Percentiles rank a stretch among this genome's conserved stretches.
These are phyloP conservation scores for Strigamia maritima DNA, from an alignment of 2,888 invertebrate species.

Conservation along the genomic window DNA sequence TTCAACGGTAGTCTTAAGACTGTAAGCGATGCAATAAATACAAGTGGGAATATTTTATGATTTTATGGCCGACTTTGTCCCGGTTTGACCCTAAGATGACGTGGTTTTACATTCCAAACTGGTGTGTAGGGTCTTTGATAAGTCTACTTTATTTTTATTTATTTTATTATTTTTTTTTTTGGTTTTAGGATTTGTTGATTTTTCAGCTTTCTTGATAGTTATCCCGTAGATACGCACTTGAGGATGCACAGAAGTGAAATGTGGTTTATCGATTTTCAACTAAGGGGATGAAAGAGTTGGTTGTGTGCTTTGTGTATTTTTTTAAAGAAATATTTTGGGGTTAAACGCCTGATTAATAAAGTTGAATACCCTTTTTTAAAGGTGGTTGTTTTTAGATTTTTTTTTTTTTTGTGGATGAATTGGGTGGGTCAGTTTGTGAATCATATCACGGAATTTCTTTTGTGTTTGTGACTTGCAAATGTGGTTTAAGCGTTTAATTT, in stretches of 20 bases:
- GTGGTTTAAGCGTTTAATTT: background rate
- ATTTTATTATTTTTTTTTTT: background rate
- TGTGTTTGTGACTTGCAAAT: background rate
- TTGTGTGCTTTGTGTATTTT: background rate
- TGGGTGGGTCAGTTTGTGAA: background rate
- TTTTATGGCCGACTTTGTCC: constrained; percentile 16
- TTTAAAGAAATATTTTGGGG: background rate
- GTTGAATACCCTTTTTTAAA: background rate
- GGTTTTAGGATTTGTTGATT: background rate
- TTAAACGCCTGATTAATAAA: constrained; percentile 10
- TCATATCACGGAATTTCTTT: constrained; percentile 1
- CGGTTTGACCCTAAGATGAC: constrained; percentile 5
- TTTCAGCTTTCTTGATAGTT: background rate
- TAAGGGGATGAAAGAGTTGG: background rate
- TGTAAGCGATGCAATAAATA: background rate
- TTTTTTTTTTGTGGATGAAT: background rate
- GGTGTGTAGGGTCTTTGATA: constrained; percentile 1
- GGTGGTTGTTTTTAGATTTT: background rate
- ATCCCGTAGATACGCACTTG: background rate
- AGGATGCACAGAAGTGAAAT: background rate
- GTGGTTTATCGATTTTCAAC: background rate
- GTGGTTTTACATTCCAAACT: background rate
- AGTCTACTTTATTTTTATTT: background rate
- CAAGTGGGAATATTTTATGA: background rate
- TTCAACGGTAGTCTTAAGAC: background rate